A percentile compares a stretch with the other conserved stretches of the same genome.
Conservation (phyloP, 2,888 invertebrate genomes). For the Acleris emargana region DNA sequence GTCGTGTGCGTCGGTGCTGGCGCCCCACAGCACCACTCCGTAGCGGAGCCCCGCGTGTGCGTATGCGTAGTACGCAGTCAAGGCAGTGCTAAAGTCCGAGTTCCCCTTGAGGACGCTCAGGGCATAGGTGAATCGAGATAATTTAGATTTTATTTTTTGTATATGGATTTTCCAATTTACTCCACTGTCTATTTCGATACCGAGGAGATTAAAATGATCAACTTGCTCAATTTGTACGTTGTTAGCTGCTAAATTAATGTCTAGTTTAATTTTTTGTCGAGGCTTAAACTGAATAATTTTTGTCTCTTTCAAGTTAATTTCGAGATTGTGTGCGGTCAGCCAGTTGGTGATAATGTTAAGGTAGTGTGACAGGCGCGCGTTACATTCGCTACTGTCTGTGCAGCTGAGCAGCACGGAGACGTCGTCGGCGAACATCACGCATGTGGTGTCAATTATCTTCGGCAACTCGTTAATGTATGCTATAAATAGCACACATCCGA, state of each 20-base stretch:
- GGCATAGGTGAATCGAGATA: no score
- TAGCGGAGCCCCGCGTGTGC: background rate
- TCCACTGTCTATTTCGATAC: no score
- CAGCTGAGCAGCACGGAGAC: background rate
- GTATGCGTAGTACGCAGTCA: background rate
- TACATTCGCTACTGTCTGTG: background rate
- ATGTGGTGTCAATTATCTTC: background rate
- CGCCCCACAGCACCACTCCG: slow-evolving; percentile 1
- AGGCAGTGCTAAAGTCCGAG: background rate
- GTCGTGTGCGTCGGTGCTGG: background rate
- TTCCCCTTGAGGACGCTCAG: no score
- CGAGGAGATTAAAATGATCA: no score
- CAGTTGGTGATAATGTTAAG: background rate
- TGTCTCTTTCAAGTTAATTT: slow-evolving; percentile 3
- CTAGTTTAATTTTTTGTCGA: background rate
- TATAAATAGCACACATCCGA: background rate
- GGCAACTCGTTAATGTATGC: no score
- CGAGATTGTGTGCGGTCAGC: background rate
- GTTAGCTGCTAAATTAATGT: no score
- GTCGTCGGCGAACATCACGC: slow-evolving; percentile 1
- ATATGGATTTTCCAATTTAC: no score
- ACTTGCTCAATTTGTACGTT: no score
- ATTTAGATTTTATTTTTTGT: no score
- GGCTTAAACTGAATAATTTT: slow-evolving; percentile 9
- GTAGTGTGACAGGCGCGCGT: background rate